Evolutionary conservation across 1,140 invertebrate genomes (phyloP).

Genomic region (Palaemon carinicauda): DNA sequence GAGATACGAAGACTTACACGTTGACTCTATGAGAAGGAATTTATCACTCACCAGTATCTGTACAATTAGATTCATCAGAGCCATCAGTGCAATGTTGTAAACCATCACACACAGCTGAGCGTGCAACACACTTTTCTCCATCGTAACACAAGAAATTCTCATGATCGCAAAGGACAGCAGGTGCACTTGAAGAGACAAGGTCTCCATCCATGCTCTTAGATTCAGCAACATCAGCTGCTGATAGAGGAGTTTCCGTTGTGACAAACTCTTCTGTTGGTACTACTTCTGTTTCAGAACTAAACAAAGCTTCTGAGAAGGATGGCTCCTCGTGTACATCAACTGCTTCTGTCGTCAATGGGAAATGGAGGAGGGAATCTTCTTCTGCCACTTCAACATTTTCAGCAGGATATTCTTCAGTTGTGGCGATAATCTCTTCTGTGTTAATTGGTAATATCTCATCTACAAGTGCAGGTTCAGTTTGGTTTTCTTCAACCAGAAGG

Average conservation of each 20-base stretch:
- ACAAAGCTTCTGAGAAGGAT: not conserved
- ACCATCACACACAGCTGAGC: slow-evolving; percentile 75
- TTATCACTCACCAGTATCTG: slow-evolving; percentile 63
- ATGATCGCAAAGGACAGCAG: slow-evolving; percentile 66
- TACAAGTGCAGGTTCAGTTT: not conserved
- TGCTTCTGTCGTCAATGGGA: too few species aligned
- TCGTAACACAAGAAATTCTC: slow-evolving; percentile 74
- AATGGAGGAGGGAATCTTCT: too few species aligned
- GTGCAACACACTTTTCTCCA: slow-evolving; percentile 70
- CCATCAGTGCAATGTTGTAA: slow-evolving; percentile 72
- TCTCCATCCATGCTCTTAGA: not conserved
- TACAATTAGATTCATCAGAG: slow-evolving; percentile 73
- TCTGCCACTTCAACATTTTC: too few species aligned
- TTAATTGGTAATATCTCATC: too few species aligned
- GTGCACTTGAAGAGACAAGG: not conserved
- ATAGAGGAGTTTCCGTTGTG: not conserved
- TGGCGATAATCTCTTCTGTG: not conserved
- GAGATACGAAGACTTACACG: too few species aligned
- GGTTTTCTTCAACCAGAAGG: not conserved
- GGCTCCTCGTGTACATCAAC: not conserved
- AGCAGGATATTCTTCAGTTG: not conserved
- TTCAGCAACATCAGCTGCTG: not conserved
- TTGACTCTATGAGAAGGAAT: too few species aligned
- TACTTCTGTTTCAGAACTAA: not conserved
- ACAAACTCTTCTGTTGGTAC: not conserved